Percentiles rank a stretch among this genome's conserved stretches.
These are phyloP conservation scores for Eudemis profundana DNA, from an alignment of 2,888 invertebrate genomes.

Conservation along the genomic window DNA sequence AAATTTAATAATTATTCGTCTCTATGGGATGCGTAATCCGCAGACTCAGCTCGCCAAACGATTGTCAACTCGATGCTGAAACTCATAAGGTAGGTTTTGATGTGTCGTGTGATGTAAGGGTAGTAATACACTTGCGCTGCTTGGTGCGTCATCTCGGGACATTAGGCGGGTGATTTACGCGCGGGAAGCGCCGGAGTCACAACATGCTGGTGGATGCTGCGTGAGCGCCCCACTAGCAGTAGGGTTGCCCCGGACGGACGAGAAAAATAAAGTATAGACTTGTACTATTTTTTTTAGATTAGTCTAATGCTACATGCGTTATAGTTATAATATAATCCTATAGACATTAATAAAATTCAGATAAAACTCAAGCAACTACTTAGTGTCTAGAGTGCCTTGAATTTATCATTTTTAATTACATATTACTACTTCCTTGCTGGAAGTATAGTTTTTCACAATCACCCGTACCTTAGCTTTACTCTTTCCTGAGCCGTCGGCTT, in stretches of 20 bases:
- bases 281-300: not conserved
- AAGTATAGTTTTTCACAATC: too few relatives aligned
- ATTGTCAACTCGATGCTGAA: constrained; percentile 37
- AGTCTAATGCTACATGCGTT: too few relatives aligned
- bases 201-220: constrained; percentile 64
- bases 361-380: too few relatives aligned
- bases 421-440: too few relatives aligned
- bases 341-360: too few relatives aligned
- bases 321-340: too few relatives aligned
- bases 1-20: constrained; percentile 28
- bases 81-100: constrained; percentile 51
- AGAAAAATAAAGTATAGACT: too few relatives aligned
- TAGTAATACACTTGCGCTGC: constrained; percentile 59
- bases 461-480: too few relatives aligned
- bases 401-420: too few relatives aligned
- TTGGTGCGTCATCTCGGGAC: constrained; percentile 80
- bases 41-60: not conserved
- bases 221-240: constrained; percentile 6
- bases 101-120: constrained; percentile 54
- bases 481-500: too few relatives aligned
- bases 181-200: constrained; percentile 78
- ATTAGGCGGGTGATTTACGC: constrained; percentile 83
- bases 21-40: constrained; percentile 30
- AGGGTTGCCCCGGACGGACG: not conserved
- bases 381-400: too few relatives aligned